These are phyloP conservation scores for Drosophila seguyi DNA, from an alignment of 1,140 invertebrate genomes.

Conservation along the genomic window DNA sequence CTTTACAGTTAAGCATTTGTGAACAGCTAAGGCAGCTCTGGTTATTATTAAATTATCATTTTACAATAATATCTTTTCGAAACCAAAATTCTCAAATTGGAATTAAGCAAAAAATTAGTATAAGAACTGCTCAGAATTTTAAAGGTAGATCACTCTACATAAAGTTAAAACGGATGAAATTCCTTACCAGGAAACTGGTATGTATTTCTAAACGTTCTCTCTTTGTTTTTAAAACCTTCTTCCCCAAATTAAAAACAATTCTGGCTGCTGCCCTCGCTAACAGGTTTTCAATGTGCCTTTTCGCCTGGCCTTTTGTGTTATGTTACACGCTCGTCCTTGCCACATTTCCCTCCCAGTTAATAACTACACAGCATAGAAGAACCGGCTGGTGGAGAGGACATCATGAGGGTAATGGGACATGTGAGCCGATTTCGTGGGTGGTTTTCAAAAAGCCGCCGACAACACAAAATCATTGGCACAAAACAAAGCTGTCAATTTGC, in stretches of 20 bases:
- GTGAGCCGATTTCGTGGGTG: conserved; percentile 43
- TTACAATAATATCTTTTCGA: background rate
- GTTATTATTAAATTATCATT: background rate
- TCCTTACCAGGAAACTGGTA: background rate
- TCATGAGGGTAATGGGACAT: conserved; percentile 36
- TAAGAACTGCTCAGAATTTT: background rate
- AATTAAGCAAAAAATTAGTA: background rate
- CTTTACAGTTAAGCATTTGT: background rate
- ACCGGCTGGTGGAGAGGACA: no score
- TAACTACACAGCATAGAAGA: background rate
- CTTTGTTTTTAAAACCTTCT: background rate
- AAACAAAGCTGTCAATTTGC: conserved; percentile 81
- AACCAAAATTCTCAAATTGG: background rate
- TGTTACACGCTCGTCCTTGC: conserved; percentile 29
- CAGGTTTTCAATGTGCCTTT: conserved; percentile 1
- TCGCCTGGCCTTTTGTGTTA: conserved; percentile 33
- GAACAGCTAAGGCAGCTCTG: background rate
- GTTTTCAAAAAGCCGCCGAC: conserved; percentile 45
- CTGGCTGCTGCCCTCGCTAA: background rate
- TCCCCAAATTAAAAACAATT: background rate
- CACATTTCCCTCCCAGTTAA: conserved; percentile 5
- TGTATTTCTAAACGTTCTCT: background rate
- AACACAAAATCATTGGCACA: conserved; percentile 64
- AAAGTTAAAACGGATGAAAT: background rate
- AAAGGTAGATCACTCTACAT: no score